Conservation (phyloP, 2,113 vertebrate species). For the Petrocephalus zakoni region DNA sequence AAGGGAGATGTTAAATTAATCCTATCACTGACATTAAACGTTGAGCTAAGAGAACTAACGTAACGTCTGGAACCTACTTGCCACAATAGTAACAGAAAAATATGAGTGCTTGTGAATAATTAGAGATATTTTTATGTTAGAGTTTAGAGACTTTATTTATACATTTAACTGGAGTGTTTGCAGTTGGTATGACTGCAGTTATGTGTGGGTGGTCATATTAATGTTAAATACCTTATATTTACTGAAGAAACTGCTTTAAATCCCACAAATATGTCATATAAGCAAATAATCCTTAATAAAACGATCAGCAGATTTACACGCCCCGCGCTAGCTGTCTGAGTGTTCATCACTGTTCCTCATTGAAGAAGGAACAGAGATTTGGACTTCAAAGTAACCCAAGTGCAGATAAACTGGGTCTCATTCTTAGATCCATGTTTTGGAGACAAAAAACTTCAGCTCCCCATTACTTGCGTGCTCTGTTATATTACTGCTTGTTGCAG, state of each 20-base stretch:
- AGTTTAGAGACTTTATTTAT: conserved; percentile 15
- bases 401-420: neutral
- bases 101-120: conserved; percentile 1
- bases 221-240: neutral
- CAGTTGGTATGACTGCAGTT: neutral
- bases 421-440: neutral
- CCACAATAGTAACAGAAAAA: neutral
- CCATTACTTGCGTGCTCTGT: neutral
- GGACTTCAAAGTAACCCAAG: neutral
- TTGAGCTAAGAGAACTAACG: neutral
- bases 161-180: conserved; percentile 11
- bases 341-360: neutral
- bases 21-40: conserved; percentile 19
- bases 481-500: neutral
- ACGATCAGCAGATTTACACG: neutral
- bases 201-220: neutral
- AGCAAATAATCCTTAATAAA: neutral
- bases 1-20: neutral
- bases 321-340: neutral
- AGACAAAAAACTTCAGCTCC: neutral
- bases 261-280: neutral
- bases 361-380: too few relatives aligned
- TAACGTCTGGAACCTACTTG: conserved; percentile 14
- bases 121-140: conserved; percentile 10
- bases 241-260: neutral